Percentiles rank a stretch among this genome's conserved stretches.
Conservation (phyloP, 2,888 invertebrate genomes). For the Tetranychus piercei region DNA sequence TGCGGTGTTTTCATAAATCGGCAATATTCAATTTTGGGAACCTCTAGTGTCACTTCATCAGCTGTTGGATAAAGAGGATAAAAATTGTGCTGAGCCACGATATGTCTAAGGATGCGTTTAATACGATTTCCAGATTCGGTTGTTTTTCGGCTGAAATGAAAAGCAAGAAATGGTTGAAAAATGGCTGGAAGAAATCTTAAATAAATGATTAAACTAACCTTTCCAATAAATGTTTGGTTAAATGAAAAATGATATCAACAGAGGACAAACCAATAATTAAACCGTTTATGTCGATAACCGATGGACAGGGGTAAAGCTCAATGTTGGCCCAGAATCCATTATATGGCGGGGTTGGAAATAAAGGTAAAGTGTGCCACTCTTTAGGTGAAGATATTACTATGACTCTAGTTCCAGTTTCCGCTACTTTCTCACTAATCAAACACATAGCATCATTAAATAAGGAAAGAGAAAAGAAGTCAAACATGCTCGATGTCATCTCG, state of each 20-base stretch:
- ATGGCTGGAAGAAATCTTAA: background rate
- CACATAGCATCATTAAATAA: constrained; percentile 6
- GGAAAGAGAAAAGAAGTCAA: background rate
- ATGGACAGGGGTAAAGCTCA: constrained; percentile 51
- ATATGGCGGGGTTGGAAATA: constrained; percentile 66
- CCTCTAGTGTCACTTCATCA: constrained; percentile 48
- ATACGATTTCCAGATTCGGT: constrained; percentile 44
- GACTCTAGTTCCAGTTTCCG: constrained; percentile 42
- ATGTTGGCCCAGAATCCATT: constrained; percentile 36
- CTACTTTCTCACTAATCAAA: constrained; percentile 8
- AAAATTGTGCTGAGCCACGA: constrained; percentile 52
- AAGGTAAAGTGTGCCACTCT: constrained; percentile 55
- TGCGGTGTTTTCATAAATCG: constrained; percentile 53
- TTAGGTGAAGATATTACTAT: constrained; percentile 54
- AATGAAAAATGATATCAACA: constrained; percentile 60
- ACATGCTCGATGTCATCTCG: constrained; percentile 2
- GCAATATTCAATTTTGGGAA: constrained; percentile 28
- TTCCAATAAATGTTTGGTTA: constrained; percentile 58
- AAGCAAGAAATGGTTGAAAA: background rate
- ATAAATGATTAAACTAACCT: constrained; percentile 34
- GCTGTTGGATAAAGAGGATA: constrained; percentile 62
- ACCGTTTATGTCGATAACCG: constrained; percentile 54
- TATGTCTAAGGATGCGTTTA: constrained; percentile 51
- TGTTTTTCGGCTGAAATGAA: background rate
- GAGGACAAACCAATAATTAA: constrained; percentile 58